Evolutionary conservation across 2,888 invertebrate species (phyloP).

Genomic region (Tetrapedia diversipes): DNA sequence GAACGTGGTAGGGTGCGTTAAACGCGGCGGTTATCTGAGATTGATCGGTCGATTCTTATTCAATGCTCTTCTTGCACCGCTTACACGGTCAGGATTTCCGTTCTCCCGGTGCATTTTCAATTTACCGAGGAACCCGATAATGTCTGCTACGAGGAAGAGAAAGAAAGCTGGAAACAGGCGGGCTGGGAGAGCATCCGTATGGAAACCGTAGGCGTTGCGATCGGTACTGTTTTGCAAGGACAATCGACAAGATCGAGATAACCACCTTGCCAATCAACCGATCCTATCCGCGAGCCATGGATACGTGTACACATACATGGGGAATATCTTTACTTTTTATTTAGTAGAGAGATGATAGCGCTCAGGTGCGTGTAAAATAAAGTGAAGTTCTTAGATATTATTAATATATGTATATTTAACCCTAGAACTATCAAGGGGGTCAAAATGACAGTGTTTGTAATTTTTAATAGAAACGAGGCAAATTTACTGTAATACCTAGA

Average conservation of each 20-base stretch:
- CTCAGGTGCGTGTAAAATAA: too few species aligned
- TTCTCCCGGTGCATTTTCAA: slow-evolving; percentile 70
- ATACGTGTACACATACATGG: too few species aligned
- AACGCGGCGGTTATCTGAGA: slow-evolving; percentile 72
- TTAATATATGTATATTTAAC: too few species aligned
- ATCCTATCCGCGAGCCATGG: slow-evolving; percentile 4
- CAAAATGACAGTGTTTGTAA: too few species aligned
- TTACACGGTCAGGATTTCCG: slow-evolving; percentile 69
- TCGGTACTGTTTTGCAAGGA: slow-evolving; percentile 48
- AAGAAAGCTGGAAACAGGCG: too few species aligned
- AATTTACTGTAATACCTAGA: too few species aligned
- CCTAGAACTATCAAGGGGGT: too few species aligned
- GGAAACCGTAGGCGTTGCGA: slow-evolving; percentile 19
- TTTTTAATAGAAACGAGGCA: too few species aligned
- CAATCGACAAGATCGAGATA: slow-evolving; percentile 48
- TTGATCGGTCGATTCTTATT: slow-evolving; percentile 74
- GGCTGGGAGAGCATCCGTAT: neutral
- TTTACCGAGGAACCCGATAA: slow-evolving; percentile 63
- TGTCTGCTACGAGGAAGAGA: slow-evolving; percentile 26
- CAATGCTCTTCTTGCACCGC: slow-evolving; percentile 50
- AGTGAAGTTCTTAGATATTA: too few species aligned
- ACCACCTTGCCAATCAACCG: slow-evolving; percentile 52
- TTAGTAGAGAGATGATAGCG: too few species aligned
- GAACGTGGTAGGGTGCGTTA: slow-evolving; percentile 46
- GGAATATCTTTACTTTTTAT: too few species aligned